These are phyloP conservation scores for Pseudopleuronectes americanus DNA, from an alignment of 2,797 vertebrate genomes.

Conservation along the genomic window DNA sequence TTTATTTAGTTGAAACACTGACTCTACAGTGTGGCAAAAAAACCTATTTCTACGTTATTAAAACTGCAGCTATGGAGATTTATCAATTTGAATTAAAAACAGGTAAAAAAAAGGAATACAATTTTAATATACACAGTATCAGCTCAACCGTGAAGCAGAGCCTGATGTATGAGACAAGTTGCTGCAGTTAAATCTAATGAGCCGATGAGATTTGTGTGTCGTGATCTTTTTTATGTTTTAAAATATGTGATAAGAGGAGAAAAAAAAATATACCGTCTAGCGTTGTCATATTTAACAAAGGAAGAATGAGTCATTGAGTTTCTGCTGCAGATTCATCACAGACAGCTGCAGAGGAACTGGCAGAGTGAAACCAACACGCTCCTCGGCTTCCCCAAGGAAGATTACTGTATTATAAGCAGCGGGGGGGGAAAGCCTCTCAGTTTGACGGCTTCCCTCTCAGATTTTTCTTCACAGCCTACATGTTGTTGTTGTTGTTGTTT, in stretches of 20 bases:
- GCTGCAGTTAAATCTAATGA: not conserved
- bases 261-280: not conserved
- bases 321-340: constrained; percentile 33
- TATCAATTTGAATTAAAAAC: not conserved
- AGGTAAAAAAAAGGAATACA: not conserved
- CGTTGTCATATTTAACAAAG: constrained; percentile 24
- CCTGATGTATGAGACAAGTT: not conserved
- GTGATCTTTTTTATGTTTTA: constrained; percentile 1
- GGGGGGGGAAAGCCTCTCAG: constrained; percentile 45
- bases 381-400: constrained; percentile 39
- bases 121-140: not conserved
- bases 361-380: constrained; percentile 34
- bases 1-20: constrained; percentile 16
- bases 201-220: not conserved
- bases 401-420: constrained; percentile 44
- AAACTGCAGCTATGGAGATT: not conserved
- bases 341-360: constrained; percentile 39
- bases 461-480: not conserved
- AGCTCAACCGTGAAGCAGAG: not conserved
- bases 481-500: not conserved
- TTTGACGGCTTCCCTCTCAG: constrained; percentile 35
- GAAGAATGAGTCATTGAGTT: constrained; percentile 42
- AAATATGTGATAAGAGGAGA: not conserved
- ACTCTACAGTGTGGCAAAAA: not conserved
- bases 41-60: not conserved